Conservation (phyloP, 2,888 invertebrate genomes). For the Agonum fuliginosum region DNA sequence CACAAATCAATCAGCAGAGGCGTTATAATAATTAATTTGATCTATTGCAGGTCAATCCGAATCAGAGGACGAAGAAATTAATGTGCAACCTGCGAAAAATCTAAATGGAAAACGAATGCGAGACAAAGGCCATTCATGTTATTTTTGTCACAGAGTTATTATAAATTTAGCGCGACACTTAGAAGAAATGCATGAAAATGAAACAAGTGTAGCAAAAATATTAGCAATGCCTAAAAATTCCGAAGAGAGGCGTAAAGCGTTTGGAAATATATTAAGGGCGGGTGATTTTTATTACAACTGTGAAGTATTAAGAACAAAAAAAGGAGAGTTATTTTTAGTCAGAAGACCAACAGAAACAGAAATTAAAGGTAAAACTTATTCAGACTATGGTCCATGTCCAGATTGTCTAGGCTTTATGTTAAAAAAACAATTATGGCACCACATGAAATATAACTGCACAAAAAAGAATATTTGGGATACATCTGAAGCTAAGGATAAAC, state of each 20-base stretch:
- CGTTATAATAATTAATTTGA: too few relatives aligned
- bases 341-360: conserved; percentile 34
- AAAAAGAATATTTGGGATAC: background rate
- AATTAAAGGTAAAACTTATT: conserved; percentile 7
- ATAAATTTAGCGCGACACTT: conserved; percentile 43
- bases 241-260: background rate
- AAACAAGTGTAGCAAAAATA: conserved; percentile 39
- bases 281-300: conserved; percentile 53
- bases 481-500: background rate
- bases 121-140: conserved; percentile 48
- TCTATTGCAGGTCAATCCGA: too few relatives aligned
- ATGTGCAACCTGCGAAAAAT: background rate
- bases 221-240: conserved; percentile 50
- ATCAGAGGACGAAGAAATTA: conserved; percentile 2
- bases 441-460: conserved; percentile 24
- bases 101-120: conserved; percentile 1
- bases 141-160: conserved; percentile 45
- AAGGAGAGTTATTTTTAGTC: conserved; percentile 38
- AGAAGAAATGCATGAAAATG: conserved; percentile 8
- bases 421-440: conserved; percentile 56
- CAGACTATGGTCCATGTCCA: conserved; percentile 42
- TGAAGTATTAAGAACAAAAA: conserved; percentile 38
- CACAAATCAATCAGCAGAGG: too few relatives aligned
- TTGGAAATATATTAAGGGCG: conserved; percentile 22
- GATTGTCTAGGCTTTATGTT: conserved; percentile 51